A percentile compares a stretch with the other conserved stretches of the same genome.
phyloP scores from a whole-genome alignment of 2,113 vertebrate species.

The Psettodes erumei region DNA sequence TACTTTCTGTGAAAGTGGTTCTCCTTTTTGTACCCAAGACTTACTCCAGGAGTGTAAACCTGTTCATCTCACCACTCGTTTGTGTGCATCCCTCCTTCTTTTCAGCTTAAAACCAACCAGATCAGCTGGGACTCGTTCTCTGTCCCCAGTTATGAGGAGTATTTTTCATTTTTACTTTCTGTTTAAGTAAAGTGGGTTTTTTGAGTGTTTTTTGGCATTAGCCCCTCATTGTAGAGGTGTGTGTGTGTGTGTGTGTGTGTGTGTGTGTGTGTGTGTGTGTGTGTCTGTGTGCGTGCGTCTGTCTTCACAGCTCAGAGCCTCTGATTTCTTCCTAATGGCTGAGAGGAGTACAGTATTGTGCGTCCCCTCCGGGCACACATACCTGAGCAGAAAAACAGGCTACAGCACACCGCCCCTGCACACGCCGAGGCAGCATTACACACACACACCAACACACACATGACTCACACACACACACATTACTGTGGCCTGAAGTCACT shows the following conservation, averaged over 20 bases:
- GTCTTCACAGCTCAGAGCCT: slow-evolving; percentile 44
- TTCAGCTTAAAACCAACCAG: neutral
- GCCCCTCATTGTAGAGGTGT: neutral
- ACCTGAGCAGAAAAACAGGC: slow-evolving; percentile 83
- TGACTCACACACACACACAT: slow-evolving; percentile 61
- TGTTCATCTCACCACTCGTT: neutral
- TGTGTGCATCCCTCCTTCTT: neutral
- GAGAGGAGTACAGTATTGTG: slow-evolving; percentile 67
- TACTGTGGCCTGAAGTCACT: slow-evolving; percentile 80
- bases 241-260: slow-evolving; percentile 30
- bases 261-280: slow-evolving; percentile 16
- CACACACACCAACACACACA: slow-evolving; percentile 49
- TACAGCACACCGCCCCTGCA: slow-evolving; percentile 78
- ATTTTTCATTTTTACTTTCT: slow-evolving; percentile 26
- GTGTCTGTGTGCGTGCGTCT: slow-evolving; percentile 35
- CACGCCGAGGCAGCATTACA: slow-evolving; percentile 75
- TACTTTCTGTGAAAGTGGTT: no score
- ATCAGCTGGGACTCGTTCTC: neutral
- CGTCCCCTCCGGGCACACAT: slow-evolving; percentile 81
- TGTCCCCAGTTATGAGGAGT: neutral
- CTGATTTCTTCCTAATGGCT: slow-evolving; percentile 56
- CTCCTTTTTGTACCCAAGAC: neutral
- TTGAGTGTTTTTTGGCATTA: neutral
- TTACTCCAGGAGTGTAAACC: neutral
- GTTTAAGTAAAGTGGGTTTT: neutral